These are phyloP conservation scores for Leiothrix lutea DNA, from an alignment of 2,113 vertebrate genomes.

Conservation along the genomic window DNA sequence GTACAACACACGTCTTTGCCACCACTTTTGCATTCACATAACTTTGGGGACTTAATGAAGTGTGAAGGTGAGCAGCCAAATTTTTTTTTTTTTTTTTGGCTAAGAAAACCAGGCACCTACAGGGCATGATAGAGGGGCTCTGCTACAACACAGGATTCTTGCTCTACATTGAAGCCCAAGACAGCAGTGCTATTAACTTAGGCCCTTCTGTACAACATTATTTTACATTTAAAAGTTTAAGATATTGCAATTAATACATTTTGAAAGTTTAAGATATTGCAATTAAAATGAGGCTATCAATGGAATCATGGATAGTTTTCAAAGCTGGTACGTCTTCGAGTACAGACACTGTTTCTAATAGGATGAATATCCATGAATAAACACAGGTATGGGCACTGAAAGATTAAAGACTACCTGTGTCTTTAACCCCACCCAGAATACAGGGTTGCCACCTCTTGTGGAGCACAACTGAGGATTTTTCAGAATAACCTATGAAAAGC, in stretches of 20 bases:
- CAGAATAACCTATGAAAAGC: background rate
- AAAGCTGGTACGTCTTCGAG: background rate
- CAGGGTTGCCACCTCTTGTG: background rate
- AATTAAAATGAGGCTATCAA: background rate
- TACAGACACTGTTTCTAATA: background rate
- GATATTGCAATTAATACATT: background rate
- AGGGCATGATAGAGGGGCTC: background rate
- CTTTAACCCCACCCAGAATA: background rate
- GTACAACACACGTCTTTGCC: background rate
- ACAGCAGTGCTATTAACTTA: background rate
- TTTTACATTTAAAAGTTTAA: background rate
- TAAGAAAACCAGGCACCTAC: background rate
- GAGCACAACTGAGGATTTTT: background rate
- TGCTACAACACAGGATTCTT: background rate
- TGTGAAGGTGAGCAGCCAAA: background rate
- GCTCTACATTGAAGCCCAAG: background rate
- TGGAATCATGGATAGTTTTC: background rate
- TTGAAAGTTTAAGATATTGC: background rate
- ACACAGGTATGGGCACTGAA: background rate
- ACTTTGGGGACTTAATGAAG: background rate
- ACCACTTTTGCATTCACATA: background rate
- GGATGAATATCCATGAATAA: background rate
- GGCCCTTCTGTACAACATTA: background rate
- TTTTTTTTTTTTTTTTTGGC: background rate
- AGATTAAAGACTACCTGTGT: background rate